Conservation (phyloP, 2,797 vertebrate species). For the Coendou prehensilis region DNA sequence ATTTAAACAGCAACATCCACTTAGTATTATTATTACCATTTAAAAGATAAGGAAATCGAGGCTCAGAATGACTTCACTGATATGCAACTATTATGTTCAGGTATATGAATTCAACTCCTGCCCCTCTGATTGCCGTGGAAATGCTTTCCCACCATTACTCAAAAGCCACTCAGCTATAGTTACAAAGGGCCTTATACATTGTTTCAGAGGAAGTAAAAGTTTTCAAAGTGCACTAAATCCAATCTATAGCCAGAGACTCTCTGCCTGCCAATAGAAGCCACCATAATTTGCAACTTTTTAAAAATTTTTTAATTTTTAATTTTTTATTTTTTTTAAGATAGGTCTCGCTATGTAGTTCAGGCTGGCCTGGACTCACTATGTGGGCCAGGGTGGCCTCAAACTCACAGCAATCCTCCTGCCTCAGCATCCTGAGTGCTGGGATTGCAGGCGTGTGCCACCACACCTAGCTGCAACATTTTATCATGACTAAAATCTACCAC, state of each 20-base stretch:
- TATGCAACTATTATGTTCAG: background rate
- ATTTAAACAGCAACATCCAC: background rate
- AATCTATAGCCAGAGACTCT: background rate
- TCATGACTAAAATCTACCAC: background rate
- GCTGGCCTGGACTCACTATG: no score
- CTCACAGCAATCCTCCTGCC: no score
- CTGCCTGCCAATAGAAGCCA: background rate
- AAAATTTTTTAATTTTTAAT: no score
- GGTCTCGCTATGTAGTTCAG: no score
- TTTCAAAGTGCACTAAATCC: background rate
- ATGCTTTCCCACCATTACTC: background rate
- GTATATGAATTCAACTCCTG: background rate
- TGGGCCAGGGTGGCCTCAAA: no score
- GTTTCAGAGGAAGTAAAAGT: background rate
- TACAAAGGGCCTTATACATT: background rate
- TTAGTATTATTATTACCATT: background rate
- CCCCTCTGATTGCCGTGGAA: background rate
- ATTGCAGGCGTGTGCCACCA: no score
- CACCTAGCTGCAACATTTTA: background rate
- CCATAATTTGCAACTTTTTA: background rate
- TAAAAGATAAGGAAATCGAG: background rate
- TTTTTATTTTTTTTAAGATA: background rate
- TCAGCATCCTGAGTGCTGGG: no score
- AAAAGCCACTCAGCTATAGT: background rate
- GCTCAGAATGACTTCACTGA: background rate